Percentiles rank a stretch among this genome's conserved stretches.
These are phyloP conservation scores for Linyphia triangularis DNA, from an alignment of 2,888 invertebrate species.

Conservation along the genomic window DNA sequence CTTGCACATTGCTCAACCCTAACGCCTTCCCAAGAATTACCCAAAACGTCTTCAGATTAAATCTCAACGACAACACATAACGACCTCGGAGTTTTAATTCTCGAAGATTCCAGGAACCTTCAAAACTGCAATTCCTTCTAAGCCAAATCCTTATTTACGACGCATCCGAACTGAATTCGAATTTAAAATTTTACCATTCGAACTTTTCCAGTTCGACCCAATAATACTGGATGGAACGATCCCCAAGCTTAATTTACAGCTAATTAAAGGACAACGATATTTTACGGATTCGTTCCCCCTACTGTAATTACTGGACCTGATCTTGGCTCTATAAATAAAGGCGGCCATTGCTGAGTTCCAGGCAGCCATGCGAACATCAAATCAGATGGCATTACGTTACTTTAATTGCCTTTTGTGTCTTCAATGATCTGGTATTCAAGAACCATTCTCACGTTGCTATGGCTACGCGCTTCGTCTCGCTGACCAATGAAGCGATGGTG, in stretches of 20 bases:
- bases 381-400: slow-evolving; percentile 65
- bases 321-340: slow-evolving; percentile 71
- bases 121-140: slow-evolving; percentile 16
- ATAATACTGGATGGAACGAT: background rate
- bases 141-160: slow-evolving; percentile 52
- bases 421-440: slow-evolving; percentile 62
- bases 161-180: background rate
- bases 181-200: slow-evolving; percentile 52
- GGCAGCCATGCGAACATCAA: slow-evolving; percentile 57
- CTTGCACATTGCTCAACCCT: background rate
- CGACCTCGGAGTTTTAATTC: slow-evolving; percentile 26
- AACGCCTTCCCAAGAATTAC: background rate
- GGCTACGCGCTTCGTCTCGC: slow-evolving; percentile 79
- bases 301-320: slow-evolving; percentile 59
- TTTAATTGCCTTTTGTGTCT: slow-evolving; percentile 74
- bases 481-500: slow-evolving; percentile 76
- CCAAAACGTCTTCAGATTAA: slow-evolving; percentile 13
- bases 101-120: background rate
- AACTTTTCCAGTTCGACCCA: slow-evolving; percentile 1
- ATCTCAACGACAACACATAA: background rate
- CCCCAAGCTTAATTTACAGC: slow-evolving; percentile 72
- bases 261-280: slow-evolving; percentile 69
- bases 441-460: slow-evolving; percentile 48
- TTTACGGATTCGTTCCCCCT: slow-evolving; percentile 42
- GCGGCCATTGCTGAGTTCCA: slow-evolving; percentile 23